phyloP scores from a whole-genome alignment of 2,113 vertebrate genomes.

The Steatornis caripensis region DNA sequence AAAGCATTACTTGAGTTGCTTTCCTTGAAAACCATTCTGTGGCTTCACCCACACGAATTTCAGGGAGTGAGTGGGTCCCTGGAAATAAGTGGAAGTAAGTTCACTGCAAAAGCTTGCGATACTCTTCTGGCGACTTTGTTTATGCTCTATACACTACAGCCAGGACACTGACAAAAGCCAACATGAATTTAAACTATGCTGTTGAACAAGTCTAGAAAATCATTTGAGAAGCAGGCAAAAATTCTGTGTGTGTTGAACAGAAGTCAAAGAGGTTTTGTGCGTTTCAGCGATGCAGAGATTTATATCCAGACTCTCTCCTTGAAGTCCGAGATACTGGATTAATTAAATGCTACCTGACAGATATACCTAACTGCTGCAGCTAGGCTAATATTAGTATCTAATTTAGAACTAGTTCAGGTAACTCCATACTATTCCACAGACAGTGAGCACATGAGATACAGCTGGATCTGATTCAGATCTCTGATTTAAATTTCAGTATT shows the following conservation, averaged over 20 bases:
- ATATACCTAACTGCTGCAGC: not conserved
- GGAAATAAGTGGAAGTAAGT: not conserved
- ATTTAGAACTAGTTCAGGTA: not conserved
- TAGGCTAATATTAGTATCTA: not conserved
- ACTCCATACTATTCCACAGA: not conserved
- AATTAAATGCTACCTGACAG: not conserved
- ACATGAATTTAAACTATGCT: not conserved
- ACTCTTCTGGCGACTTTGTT: not conserved
- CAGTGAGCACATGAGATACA: not conserved
- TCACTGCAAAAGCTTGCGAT: not conserved
- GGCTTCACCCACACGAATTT: not conserved
- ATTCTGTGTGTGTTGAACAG: not conserved
- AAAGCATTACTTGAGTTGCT: not conserved
- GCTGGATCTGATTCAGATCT: not conserved
- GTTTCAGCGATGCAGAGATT: not conserved
- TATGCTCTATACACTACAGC: not conserved
- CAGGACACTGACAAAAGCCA: not conserved
- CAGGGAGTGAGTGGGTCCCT: not conserved
- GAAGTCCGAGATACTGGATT: rapidly evolving
- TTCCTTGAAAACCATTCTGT: not conserved
- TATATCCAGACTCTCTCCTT: not conserved
- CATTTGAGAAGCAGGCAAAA: not conserved
- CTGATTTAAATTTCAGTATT: not conserved
- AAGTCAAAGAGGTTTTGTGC: not conserved
- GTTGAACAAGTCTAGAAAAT: not conserved